Conservation (phyloP, 1,140 invertebrate species). For the Kradibia gibbosae region DNA sequence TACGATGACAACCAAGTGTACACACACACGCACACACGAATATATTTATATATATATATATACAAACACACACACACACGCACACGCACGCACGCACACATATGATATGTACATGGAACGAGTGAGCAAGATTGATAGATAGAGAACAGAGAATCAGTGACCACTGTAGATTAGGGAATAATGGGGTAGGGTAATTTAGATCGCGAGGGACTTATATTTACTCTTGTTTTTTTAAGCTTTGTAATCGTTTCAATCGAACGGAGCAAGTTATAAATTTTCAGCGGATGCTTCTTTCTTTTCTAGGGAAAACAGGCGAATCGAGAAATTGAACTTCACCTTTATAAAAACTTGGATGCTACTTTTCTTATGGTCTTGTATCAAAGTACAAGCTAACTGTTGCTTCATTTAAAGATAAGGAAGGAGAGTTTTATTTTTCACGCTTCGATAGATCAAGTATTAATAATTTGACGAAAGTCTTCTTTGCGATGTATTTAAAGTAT, state of each 20-base stretch:
- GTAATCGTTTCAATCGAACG: too few relatives aligned
- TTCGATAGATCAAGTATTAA: not conserved
- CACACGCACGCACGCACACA: too few relatives aligned
- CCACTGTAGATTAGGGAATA: not conserved
- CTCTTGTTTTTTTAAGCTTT: not conserved
- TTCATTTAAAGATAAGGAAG: not conserved
- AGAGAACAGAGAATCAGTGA: not conserved
- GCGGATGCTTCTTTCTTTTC: too few relatives aligned
- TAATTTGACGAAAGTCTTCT: not conserved
- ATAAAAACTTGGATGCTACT: too few relatives aligned
- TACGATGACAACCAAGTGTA: conserved; percentile 45
- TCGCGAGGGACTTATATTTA: not conserved
- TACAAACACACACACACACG: not conserved
- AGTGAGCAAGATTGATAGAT: too few relatives aligned
- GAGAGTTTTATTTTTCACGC: not conserved
- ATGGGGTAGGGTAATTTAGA: conserved; percentile 24
- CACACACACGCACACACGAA: not conserved
- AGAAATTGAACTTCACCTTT: too few relatives aligned
- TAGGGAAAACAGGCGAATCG: too few relatives aligned
- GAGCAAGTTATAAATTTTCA: too few relatives aligned
- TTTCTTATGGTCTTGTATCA: too few relatives aligned
- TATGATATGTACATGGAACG: too few relatives aligned
- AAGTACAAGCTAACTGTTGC: not conserved
- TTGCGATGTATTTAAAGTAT: not conserved
- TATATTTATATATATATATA: not conserved